Base-by-base conservation (phyloP, 1,140 invertebrate species). In the Oncopodura yosiiana region DNA sequence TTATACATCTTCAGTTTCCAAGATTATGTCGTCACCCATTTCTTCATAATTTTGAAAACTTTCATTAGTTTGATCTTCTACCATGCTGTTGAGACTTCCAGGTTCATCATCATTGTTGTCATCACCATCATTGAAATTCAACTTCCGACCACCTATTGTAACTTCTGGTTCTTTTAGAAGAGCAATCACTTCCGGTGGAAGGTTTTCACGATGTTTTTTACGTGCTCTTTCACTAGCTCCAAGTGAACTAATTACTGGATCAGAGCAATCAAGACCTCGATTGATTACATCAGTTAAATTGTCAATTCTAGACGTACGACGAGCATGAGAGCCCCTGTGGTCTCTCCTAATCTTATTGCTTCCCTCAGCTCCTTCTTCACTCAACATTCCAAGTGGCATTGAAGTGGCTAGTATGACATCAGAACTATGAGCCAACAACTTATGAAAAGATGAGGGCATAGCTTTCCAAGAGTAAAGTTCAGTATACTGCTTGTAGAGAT, bases 391-490 rank as follows among this genome's bases (percentile, higher is more conserved):
- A 5, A 56, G 5, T 3, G 55, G 55, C 8, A 57, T 16, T 2
- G 41, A 16, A 18, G 30, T 16, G 6, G 0, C 14, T 14, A 36
- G 5, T 2, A 61, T 51, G 23, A 58, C 45, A 14, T 53, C 6
- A 21, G 30, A 27, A 58, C 60, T 51, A 36, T 61, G 55, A 1
- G 55, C 37, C 1, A 61, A 36, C 3, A 58, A 49, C 42, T 58
- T 61, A 18, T 61, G 60, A 6, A 50, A 14, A 3, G 55, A 54
- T 1, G 26, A 12, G 3, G 50, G 37, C 60, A 61, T 61, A n/a
- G 30, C 21, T 16, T 16, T 53, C 56, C 59, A 58, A 8, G 6
- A 3, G 32, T 61, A 61, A 5, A 27, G 6, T 3, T 21, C 1
- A 18, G 53, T 38, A 43, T 53, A 61, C 27, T 24, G 42, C 9